Conservation (phyloP, 2,797 vertebrate species). For the Macroramphosus scolopax region DNA sequence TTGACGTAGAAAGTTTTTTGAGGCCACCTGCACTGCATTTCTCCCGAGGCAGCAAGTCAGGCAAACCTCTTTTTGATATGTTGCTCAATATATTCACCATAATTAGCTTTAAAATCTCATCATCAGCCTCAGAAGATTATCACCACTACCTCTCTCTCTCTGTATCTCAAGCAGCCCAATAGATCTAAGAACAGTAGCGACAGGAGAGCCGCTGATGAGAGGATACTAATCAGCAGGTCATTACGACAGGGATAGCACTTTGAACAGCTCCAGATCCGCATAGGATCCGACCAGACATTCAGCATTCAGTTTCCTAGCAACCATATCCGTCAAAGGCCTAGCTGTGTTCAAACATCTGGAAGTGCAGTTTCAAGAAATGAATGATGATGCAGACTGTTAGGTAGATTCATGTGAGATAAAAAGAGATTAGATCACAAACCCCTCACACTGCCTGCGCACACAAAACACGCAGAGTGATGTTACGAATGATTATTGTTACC, state of each 20-base stretch:
- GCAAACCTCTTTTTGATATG: neutral
- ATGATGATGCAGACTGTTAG: conserved; percentile 18
- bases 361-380: conserved; percentile 60
- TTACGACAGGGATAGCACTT: conserved; percentile 54
- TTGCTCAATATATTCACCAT: conserved; percentile 3
- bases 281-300: conserved; percentile 58
- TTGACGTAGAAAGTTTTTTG: too few relatives aligned
- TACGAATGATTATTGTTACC: too few relatives aligned
- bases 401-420: too few relatives aligned
- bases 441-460: neutral
- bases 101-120: conserved; percentile 15
- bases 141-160: conserved; percentile 7
- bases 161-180: conserved; percentile 13
- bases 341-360: conserved; percentile 61
- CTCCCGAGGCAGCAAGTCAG: neutral
- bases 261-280: conserved; percentile 64
- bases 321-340: conserved; percentile 65
- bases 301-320: conserved; percentile 80
- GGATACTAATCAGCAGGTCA: conserved; percentile 53
- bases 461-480: neutral
- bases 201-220: conserved; percentile 41
- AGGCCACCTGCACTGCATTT: too few relatives aligned
- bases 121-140: conserved; percentile 8
- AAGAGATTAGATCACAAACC: too few relatives aligned
- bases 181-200: conserved; percentile 15